These are phyloP conservation scores for Aplocera efformata DNA, from an alignment of 2,888 invertebrate genomes.

Conservation along the genomic window DNA sequence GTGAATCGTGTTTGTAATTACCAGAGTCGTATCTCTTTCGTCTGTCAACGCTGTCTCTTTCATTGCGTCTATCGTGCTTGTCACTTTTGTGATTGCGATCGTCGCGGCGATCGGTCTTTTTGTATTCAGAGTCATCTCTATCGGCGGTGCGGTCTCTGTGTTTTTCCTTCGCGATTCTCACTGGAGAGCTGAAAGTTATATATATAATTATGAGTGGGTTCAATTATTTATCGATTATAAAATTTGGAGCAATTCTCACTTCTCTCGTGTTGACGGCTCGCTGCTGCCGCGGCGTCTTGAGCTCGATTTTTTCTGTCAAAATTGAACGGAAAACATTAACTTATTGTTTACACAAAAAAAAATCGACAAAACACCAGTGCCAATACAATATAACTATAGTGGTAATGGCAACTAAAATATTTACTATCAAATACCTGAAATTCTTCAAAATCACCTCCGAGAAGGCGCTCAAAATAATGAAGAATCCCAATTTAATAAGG, in stretches of 20 bases:
- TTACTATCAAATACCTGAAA: slow-evolving; percentile 53
- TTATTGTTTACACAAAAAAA: slow-evolving; percentile 30
- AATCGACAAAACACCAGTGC: slow-evolving; percentile 73
- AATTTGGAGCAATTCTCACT: slow-evolving; percentile 36
- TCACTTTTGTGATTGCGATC: slow-evolving; percentile 47
- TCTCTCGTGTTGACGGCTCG: slow-evolving; percentile 60
- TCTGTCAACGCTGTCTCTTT: slow-evolving; percentile 23
- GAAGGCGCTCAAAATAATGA: slow-evolving; percentile 31
- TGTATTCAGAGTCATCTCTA: slow-evolving; percentile 53
- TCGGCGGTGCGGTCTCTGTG: slow-evolving; percentile 55
- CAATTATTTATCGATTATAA: background rate
- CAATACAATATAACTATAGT: slow-evolving; percentile 77
- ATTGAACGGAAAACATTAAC: slow-evolving; percentile 47
- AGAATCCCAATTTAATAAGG: slow-evolving; percentile 46
- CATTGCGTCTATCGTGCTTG: slow-evolving; percentile 64
- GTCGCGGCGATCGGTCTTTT: slow-evolving; percentile 67
- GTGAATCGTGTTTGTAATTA: slow-evolving; percentile 29
- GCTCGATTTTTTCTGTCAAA: slow-evolving; percentile 74
- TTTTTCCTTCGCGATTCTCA: slow-evolving; percentile 56
- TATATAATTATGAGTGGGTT: background rate
- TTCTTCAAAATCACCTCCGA: slow-evolving; percentile 40
- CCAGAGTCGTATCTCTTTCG: slow-evolving; percentile 4
- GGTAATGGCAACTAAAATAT: slow-evolving; percentile 71
- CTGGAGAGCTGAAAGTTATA: slow-evolving; percentile 59
- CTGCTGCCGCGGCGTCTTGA: slow-evolving; percentile 64